phyloP scores from a whole-genome alignment of 2,888 invertebrate genomes.

The Trichopria drosophilae region DNA sequence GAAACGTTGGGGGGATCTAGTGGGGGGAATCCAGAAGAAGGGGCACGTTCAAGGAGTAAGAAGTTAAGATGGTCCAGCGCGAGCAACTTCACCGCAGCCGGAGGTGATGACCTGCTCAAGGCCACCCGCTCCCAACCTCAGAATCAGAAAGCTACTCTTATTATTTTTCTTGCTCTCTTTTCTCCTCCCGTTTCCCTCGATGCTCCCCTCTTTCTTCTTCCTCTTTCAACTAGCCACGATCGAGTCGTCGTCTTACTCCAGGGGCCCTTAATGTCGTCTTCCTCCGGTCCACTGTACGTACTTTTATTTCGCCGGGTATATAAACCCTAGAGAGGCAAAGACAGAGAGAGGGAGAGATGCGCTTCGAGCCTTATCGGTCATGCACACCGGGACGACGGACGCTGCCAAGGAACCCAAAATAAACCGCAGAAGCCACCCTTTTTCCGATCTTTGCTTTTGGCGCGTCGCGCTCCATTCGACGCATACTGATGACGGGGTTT shows the following conservation, averaged over 20 bases:
- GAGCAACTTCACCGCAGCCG: conserved; percentile 34
- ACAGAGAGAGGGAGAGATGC: conserved; percentile 15
- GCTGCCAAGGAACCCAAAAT: conserved; percentile 21
- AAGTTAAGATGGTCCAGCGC: conserved; percentile 53
- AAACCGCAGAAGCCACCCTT: conserved; percentile 8
- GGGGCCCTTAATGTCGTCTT: conserved; percentile 36
- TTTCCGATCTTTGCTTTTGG: too few species aligned
- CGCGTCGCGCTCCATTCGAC: too few species aligned
- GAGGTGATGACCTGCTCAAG: conserved; percentile 59
- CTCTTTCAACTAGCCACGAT: conserved; percentile 5
- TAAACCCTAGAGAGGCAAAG: too few species aligned
- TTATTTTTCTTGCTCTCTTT: conserved; percentile 45
- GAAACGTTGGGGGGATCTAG: background rate
- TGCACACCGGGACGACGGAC: conserved; percentile 6
- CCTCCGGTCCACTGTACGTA: too few species aligned
- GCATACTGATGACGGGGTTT: too few species aligned
- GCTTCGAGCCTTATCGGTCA: conserved; percentile 31
- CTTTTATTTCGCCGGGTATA: too few species aligned
- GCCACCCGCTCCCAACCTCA: conserved; percentile 54
- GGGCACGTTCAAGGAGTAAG: conserved; percentile 38
- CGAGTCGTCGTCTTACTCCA: conserved; percentile 1
- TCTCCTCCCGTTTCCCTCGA: conserved; percentile 25
- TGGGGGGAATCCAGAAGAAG: conserved; percentile 11
- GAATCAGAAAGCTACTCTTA: conserved; percentile 42
- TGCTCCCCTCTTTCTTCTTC: conserved; percentile 28